Conservation (phyloP, 2,113 vertebrate genomes). For the Monarcha castaneiventris region DNA sequence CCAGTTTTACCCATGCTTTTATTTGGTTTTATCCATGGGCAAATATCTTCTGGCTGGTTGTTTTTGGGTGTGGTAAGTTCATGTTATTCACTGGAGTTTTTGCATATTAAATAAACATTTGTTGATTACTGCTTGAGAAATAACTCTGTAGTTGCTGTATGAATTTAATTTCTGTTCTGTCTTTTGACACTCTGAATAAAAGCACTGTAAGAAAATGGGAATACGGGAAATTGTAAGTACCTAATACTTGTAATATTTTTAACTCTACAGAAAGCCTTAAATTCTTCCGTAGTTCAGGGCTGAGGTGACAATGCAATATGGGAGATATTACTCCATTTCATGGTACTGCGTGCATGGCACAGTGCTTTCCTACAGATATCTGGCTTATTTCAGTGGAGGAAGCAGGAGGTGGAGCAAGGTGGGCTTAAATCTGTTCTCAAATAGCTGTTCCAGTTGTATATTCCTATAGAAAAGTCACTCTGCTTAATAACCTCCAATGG, state of each 20-base stretch:
- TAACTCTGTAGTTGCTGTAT: not conserved
- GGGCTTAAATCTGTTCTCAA: not conserved
- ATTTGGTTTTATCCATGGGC: not conserved
- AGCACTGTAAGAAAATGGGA: not conserved
- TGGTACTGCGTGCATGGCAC: no score
- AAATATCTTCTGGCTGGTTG: not conserved
- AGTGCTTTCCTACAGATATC: not conserved
- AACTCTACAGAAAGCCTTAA: not conserved
- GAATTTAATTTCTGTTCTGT: not conserved
- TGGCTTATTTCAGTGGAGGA: not conserved
- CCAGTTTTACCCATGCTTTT: not conserved
- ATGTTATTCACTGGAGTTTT: not conserved
- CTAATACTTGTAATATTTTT: not conserved
- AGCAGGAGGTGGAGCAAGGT: not conserved
- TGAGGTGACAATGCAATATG: not conserved
- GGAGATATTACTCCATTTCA: not conserved
- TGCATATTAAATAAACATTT: not conserved
- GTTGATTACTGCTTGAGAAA: not conserved
- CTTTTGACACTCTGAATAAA: not conserved
- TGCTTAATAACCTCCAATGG: conserved; percentile 31
- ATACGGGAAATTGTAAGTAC: not conserved
- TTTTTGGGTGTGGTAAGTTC: not conserved
- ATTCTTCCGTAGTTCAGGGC: not conserved
- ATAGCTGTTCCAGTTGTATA: not conserved
- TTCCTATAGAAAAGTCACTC: conserved; percentile 2